These are phyloP conservation scores for Noctuana brunneofusca DNA, from an alignment of 2,888 invertebrate species.

Conservation along the genomic window DNA sequence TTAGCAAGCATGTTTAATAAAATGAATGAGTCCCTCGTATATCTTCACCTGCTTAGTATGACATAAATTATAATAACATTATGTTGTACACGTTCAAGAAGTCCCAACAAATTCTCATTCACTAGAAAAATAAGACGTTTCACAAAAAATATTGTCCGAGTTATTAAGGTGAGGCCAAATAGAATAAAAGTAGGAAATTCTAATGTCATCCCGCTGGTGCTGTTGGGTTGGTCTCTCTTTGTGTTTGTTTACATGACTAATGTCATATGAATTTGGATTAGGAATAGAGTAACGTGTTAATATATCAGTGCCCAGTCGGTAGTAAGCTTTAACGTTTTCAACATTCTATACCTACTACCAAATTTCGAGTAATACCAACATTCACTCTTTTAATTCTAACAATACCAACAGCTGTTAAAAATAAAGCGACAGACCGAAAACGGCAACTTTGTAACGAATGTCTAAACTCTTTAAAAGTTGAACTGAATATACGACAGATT, in stretches of 20 bases:
- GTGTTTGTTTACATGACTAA: slow-evolving; percentile 57
- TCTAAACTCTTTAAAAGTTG: background rate
- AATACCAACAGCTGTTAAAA: background rate
- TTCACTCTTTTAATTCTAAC: background rate
- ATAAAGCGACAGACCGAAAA: background rate
- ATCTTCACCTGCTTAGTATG: slow-evolving; percentile 83
- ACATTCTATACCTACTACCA: background rate
- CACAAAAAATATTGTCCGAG: slow-evolving; percentile 68
- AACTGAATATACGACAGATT: background rate
- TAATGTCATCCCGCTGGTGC: slow-evolving; percentile 59
- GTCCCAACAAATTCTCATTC: slow-evolving; percentile 81
- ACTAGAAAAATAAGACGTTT: slow-evolving; percentile 76
- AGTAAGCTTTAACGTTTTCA: slow-evolving; percentile 3
- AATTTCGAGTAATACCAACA: background rate
- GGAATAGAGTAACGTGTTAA: slow-evolving; percentile 39
- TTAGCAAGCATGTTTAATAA: slow-evolving; percentile 82
- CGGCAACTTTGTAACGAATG: background rate
- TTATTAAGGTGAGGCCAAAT: slow-evolving; percentile 69
- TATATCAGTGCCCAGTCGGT: slow-evolving; percentile 26
- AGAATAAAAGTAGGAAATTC: slow-evolving; percentile 62
- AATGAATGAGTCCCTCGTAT: slow-evolving; percentile 80
- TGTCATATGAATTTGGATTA: slow-evolving; percentile 49
- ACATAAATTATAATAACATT: slow-evolving; percentile 83
- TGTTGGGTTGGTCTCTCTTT: slow-evolving; percentile 52
- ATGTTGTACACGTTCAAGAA: slow-evolving; percentile 80